Evolutionary conservation across 1,140 invertebrate genomes (phyloP).

Genomic region (Cydia splendana): DNA sequence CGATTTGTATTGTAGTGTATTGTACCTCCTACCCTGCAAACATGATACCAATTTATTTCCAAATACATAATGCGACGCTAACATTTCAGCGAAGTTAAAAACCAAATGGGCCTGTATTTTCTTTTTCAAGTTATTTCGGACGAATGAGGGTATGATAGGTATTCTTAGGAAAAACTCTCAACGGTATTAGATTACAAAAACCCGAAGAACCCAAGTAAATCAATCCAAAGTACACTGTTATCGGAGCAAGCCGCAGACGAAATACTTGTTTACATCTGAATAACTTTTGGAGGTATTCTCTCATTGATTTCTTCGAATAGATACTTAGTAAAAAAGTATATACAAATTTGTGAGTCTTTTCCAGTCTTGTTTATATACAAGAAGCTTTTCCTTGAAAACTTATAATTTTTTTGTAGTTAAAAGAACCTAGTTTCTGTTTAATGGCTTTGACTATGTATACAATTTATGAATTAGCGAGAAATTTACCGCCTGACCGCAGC

Average conservation of each 20-base stretch:
- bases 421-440: not conserved
- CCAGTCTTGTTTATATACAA: not conserved
- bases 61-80: not conserved
- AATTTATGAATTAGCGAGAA: not conserved
- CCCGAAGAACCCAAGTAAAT: constrained; percentile 4
- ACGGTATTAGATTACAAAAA: constrained; percentile 31
- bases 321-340: not conserved
- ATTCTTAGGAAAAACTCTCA: constrained; percentile 20
- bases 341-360: too few species aligned
- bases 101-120: not conserved
- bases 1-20: too few species aligned
- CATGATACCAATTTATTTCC: not conserved
- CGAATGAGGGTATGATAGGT: not conserved
- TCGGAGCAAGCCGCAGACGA: constrained; percentile 11
- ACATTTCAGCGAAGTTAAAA: not conserved
- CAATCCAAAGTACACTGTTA: constrained; percentile 22
- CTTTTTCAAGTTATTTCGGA: not conserved
- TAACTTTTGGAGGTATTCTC: not conserved
- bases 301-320: not conserved
- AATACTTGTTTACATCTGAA: constrained; percentile 27
- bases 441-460: not conserved
- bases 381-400: not conserved
- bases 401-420: not conserved
- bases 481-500: not conserved
- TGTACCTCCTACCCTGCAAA: not conserved